Base-by-base conservation (phyloP, 2,888 invertebrate genomes). In the Aethes cnicana region DNA sequence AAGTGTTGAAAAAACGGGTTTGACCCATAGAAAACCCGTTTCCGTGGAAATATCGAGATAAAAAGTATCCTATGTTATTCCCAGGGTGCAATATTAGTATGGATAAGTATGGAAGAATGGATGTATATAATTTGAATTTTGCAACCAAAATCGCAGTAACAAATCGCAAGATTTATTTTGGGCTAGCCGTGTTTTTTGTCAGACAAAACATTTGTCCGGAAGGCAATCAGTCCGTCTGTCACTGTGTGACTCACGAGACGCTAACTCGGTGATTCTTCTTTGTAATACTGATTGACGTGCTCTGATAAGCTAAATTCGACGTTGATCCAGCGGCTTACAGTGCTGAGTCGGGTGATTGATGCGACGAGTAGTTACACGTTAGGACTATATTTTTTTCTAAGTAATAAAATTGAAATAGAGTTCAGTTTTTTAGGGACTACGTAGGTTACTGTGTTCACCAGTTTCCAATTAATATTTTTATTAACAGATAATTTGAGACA, bases 181-280 rank as follows among this genome's bases (percentile, higher is more conserved):
- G 42, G 44, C 53, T 33, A 14, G 46, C 57, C 3, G 18, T n/a
- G n/a, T 23, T 21, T 57, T 63, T 62, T 63, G 58, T 61, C 59
- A 57, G 57, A 64, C 55, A 66, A 68, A 77, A 69, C 80, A 78
- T 82, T 82, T 78, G 77, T 80, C 76, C 54, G 66, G 71, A 69
- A 70, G 67, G 77, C 81, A 80, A 82, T 82, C 79, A 69, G 78
- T 82, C 79, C 69, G 78, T 77, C 83, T 79, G 79, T 80, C 78
- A 72, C 72, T 76, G 68, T 74, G 78, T 81, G 46, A 42, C 28
- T 58, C 58, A 57, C 64, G 68, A 67, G 74, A 68, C 73, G 73
- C 62, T 65, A 69, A 74, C 73, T 74, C 78, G 74, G 72, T 70
- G 76, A 79, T 81, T 78, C 75, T 78, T 80, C 80, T 75, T 72